Conservation (phyloP, 2,888 invertebrate species). For the Rutpela maculata region DNA sequence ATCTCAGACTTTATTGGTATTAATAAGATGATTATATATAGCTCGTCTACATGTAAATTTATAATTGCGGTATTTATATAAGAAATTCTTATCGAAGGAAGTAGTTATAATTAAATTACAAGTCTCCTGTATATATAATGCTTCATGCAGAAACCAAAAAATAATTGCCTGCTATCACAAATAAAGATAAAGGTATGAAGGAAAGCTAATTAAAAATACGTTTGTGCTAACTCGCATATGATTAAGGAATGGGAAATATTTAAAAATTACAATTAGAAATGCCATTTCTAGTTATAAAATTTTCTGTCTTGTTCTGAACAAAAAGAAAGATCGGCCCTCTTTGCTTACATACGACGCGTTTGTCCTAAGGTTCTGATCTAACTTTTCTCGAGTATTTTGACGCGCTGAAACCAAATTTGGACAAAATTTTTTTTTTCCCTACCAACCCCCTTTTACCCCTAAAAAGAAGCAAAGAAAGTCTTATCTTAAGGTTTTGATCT, state of each 20-base stretch:
- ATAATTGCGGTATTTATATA: conserved; percentile 47
- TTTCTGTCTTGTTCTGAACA: too few species aligned
- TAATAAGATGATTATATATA: conserved; percentile 48
- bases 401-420: too few species aligned
- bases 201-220: not conserved
- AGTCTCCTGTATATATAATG: conserved; percentile 12
- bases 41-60: conserved; percentile 44
- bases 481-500: too few species aligned
- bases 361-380: too few species aligned
- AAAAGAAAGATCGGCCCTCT: too few species aligned
- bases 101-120: conserved; percentile 46
- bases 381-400: too few species aligned
- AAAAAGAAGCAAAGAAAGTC: too few species aligned
- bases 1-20: conserved; percentile 24
- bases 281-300: too few species aligned
- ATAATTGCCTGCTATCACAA: conserved; percentile 11
- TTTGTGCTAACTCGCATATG: not conserved
- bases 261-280: too few species aligned
- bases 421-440: too few species aligned
- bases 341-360: too few species aligned
- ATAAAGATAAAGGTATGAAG: not conserved
- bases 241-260: not conserved
- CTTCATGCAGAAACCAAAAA: not conserved
- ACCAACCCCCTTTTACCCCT: too few species aligned
- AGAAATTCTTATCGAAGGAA: conserved; percentile 43